Conservation (phyloP, 1,140 invertebrate genomes). For the Arion vulgaris region DNA sequence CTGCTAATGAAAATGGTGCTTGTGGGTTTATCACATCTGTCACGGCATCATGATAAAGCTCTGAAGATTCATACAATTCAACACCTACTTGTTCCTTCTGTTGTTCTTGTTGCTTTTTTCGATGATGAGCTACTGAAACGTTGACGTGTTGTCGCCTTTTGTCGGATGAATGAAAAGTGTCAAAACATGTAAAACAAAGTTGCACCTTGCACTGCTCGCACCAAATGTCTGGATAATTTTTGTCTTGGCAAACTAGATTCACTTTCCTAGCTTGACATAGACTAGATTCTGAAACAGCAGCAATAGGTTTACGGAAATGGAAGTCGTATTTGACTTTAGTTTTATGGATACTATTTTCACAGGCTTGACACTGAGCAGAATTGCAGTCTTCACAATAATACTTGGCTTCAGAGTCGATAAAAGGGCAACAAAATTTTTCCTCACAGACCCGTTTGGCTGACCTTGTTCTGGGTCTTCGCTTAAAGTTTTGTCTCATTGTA, state of each 20-base stretch:
- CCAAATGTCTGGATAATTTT: constrained; percentile 70
- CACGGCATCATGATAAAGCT: constrained; percentile 23
- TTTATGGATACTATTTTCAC: constrained; percentile 70
- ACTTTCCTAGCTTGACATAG: constrained; percentile 62
- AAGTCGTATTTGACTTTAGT: constrained; percentile 63
- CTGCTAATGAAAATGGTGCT: constrained; percentile 51
- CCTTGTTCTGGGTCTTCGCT: constrained; percentile 47
- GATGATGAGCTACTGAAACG: constrained; percentile 42
- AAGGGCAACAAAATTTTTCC: constrained; percentile 66
- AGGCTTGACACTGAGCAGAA: constrained; percentile 69
- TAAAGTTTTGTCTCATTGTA: constrained; percentile 41
- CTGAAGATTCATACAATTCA: constrained; percentile 15
- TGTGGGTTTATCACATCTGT: constrained; percentile 53
- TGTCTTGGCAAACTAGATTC: constrained; percentile 57
- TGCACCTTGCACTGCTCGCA: constrained; percentile 69
- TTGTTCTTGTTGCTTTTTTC: constrained; percentile 44
- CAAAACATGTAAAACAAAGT: constrained; percentile 69
- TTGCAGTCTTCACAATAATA: constrained; percentile 69
- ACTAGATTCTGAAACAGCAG: constrained; percentile 51
- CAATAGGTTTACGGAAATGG: constrained; percentile 64
- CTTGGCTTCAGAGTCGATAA: constrained; percentile 60
- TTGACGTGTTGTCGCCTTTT: constrained; percentile 56
- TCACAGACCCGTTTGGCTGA: constrained; percentile 62
- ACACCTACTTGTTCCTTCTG: constrained; percentile 31
- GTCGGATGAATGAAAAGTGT: constrained; percentile 58